Base-by-base conservation (phyloP, 2,797 vertebrate species). In the Microctenopoma steveboyesi region DNA sequence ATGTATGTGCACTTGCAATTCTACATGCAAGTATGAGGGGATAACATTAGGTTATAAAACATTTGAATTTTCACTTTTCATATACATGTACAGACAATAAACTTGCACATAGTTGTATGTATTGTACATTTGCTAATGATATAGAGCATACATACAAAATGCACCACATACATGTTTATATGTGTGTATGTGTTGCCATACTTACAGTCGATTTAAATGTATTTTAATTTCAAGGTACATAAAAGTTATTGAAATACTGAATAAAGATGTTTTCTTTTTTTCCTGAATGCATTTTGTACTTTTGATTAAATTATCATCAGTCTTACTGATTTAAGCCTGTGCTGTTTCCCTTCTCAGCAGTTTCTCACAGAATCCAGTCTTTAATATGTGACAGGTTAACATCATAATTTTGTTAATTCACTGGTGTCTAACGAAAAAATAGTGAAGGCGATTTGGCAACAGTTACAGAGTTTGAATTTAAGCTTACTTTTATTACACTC, bases 121-220 rank as follows among this genome's bases (percentile, higher is more conserved):
- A 92, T 90, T 95, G 92, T 94, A 93, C 89, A 92, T 94, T 93
- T 91, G 91, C 92, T 94, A 90, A 90, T 90, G 85, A 91, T 93
- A 89, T 90, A 90, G 85, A 90, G 73, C 90, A 84, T 86, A 93
- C 88, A 83, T 89, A 91, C 85, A 63, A 88, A 91, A 90, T 80
- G 87, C 92, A 93, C 92, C 93, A 93, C 91, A 91, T 92, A 93
- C 91, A 89, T 93, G 92, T 93, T 93, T 91, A 87, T 92, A 93
- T 93, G 92, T 94, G 90, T 93, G 92, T 94, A 92, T 92, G 91
- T 93, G 92, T 93, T 88, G 91, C 91, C 93, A 93, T 93, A 92
- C 83, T 89, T 92, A 92, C 89, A 91, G 92, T 94, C 91, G 58
- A 83, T 88, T 91, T 93, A 91, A 92, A 93, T 95, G 94, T 95